A percentile compares a stretch with the other conserved stretches of the same genome.
phyloP scores from a whole-genome alignment of 1,140 invertebrate genomes.

The Euura saliciscinereae region DNA sequence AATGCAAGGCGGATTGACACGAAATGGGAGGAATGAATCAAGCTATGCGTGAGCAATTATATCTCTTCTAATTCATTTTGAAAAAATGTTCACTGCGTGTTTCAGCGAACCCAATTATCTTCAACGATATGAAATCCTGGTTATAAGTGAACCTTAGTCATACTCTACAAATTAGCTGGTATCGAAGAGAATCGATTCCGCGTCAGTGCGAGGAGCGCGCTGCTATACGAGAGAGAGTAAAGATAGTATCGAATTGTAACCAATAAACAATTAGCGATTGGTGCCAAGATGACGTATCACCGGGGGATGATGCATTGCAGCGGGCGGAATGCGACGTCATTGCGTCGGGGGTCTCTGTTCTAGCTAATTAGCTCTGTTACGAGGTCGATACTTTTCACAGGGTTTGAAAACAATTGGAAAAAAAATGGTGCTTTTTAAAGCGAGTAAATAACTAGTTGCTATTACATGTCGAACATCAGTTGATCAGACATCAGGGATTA shows the following conservation, averaged over 20 bases:
- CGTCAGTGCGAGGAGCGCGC: no score
- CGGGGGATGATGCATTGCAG: background rate
- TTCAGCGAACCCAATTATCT: no score
- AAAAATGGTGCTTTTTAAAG: background rate
- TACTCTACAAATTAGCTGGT: no score
- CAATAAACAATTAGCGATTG: background rate
- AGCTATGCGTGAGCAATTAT: no score
- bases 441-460: background rate
- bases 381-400: background rate
- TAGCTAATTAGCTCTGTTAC: background rate
- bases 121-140: no score
- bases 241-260: background rate
- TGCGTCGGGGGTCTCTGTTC: background rate
- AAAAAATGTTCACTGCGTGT: no score
- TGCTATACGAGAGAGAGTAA: no score
- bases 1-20: no score
- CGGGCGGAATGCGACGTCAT: background rate
- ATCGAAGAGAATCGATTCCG: no score
- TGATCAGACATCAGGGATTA: background rate
- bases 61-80: no score
- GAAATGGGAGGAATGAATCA: no score
- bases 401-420: slow-evolving; percentile 4
- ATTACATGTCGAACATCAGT: background rate
- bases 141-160: no score
- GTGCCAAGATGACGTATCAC: background rate